phyloP scores from a whole-genome alignment of 2,888 invertebrate genomes.

The Andricus curvator region DNA sequence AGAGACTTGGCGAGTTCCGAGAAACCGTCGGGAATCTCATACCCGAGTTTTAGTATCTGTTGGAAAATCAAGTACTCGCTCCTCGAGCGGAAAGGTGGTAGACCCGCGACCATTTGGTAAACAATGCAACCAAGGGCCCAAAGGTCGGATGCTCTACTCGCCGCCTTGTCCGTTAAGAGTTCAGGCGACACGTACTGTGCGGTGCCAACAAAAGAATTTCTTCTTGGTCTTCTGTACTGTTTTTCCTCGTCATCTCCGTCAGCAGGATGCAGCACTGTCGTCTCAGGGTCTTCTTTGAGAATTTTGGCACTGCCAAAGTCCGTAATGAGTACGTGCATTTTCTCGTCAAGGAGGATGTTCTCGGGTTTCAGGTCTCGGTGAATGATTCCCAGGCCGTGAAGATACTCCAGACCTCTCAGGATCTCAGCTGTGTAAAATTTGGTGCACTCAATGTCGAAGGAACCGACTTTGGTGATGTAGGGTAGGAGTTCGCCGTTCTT shows the following conservation, averaged over 20 bases:
- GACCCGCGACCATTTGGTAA: slow-evolving; percentile 97
- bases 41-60: slow-evolving; percentile 94
- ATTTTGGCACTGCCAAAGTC: slow-evolving; percentile 99
- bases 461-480: slow-evolving; percentile 93
- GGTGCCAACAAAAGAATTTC: slow-evolving; percentile 97
- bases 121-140: slow-evolving; percentile 99
- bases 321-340: slow-evolving; percentile 97
- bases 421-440: slow-evolving; percentile 97
- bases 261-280: slow-evolving; percentile 39
- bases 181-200: slow-evolving; percentile 99
- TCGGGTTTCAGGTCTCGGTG: slow-evolving; percentile 99
- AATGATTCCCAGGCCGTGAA: slow-evolving; percentile 92
- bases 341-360: slow-evolving; percentile 96
- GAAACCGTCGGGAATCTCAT: slow-evolving; percentile 96
- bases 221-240: slow-evolving; percentile 80
- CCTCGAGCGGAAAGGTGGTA: slow-evolving; percentile 94
- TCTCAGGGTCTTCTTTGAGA: slow-evolving; percentile 78
- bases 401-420: slow-evolving; percentile 92
- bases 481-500: slow-evolving; percentile 96
- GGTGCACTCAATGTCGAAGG: slow-evolving; percentile 93
- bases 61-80: slow-evolving; percentile 98
- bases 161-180: slow-evolving; percentile 89
- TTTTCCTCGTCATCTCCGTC: slow-evolving; percentile 49
- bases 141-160: slow-evolving; percentile 90
- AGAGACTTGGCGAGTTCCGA: slow-evolving; percentile 91